These are phyloP conservation scores for Drosophila kohkoa DNA, from an alignment of 1,140 invertebrate species.

Conservation along the genomic window DNA sequence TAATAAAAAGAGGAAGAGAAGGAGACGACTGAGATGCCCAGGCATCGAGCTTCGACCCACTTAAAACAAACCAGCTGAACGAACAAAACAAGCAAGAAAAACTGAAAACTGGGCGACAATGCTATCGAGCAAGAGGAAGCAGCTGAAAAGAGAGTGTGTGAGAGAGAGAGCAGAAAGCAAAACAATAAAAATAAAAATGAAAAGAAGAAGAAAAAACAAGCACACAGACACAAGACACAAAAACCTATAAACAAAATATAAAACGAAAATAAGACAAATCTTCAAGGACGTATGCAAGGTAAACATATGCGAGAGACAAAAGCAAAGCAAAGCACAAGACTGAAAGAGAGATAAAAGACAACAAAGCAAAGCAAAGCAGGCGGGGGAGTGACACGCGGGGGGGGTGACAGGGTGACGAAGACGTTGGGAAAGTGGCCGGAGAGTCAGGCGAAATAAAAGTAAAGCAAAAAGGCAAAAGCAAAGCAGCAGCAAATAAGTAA, in stretches of 20 bases:
- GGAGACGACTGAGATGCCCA: constrained; percentile 9
- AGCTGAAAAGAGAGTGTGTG: neutral
- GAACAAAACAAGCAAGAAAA: constrained; percentile 7
- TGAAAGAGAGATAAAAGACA: constrained; percentile 3
- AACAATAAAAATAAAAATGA: constrained; percentile 38
- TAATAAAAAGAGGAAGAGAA: neutral
- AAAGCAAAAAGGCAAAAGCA: constrained; percentile 22
- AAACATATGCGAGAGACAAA: constrained; percentile 65
- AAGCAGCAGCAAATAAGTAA: constrained; percentile 63
- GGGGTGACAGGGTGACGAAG: constrained; percentile 12
- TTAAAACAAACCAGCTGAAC: constrained; percentile 30
- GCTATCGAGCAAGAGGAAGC: constrained; percentile 44
- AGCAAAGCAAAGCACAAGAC: constrained; percentile 8
- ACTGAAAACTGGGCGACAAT: constrained; percentile 21
- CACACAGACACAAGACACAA: constrained; percentile 42
- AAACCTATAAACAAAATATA: constrained; percentile 72
- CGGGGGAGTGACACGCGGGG: constrained; percentile 17
- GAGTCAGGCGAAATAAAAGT: constrained; percentile 18
- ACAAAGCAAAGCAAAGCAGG: constrained; percentile 13
- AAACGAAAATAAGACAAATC: constrained; percentile 79
- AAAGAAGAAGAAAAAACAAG: constrained; percentile 10
- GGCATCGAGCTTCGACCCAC: constrained; percentile 36
- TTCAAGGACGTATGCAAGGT: constrained; percentile 82
- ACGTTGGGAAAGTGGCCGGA: constrained; percentile 46
- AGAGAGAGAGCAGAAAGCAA: constrained; percentile 21